Evolutionary conservation across 2,113 vertebrate genomes (phyloP), one percentile per base, ranked within the genome.

Genomic region (Pantherophis guttatus): DNA sequence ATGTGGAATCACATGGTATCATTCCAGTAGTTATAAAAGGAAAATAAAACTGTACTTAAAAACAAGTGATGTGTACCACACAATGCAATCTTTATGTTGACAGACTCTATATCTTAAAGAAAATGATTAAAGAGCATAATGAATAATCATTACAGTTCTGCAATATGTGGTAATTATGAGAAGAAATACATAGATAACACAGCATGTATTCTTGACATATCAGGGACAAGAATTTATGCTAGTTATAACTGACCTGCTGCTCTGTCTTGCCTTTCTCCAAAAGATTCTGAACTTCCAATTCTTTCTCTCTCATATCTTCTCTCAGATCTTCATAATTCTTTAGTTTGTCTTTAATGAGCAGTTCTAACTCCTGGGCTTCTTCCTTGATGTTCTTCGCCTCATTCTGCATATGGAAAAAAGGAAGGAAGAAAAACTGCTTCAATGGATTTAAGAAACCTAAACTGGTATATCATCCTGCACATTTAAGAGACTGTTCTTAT

Each of bases 221-320:
- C 48, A 87, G 90, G 3, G 93, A 86, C 4, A 95, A 94, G 89
- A 95, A 33, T 17, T 11, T 85, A n/a, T 48, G 21, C 33, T 86
- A 90, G 57, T 29, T 13, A 10, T 24, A 95, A 97, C 98, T n/a
- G 50, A 99, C 99, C 99, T 99, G 99, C 95, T 99, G 99, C 93
- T 99, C 99, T 0, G 98, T 99, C 94, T 98, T 99, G 10, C 99
- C 99, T 91, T 99, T 99, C 88, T 99, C 99, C 96, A 99, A 97
- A 87, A 99, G 98, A 17, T 98, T 98, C 95, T 98, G 98, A 6
- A 99, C 99, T 96, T 99, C 99, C 11, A 96, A 95, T 62, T 99
- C 99, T 95, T 99, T 99, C 90, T 97, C 97, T 94, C 97, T 98
- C 97, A 99, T 98, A 96, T 99, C 99, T 33, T 99, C 99, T 93